phyloP scores from a whole-genome alignment of 37 sponge, comb jelly and placozoan species.

The Geodia barretti region DNA sequence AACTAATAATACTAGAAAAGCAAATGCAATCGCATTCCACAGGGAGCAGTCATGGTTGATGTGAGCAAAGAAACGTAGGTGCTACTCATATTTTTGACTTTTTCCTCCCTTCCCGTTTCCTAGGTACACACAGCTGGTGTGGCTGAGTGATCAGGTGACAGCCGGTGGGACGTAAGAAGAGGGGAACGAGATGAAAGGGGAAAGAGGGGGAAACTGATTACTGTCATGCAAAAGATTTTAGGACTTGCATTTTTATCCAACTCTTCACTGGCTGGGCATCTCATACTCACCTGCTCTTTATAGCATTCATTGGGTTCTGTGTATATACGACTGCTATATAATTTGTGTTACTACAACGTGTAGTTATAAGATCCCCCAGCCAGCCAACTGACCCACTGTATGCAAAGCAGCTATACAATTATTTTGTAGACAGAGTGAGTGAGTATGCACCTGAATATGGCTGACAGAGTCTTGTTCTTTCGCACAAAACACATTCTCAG shows the following conservation, averaged over 20 bases:
- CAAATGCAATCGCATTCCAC: no score
- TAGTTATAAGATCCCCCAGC: neutral
- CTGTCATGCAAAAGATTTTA: no score
- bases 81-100: no score
- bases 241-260: no score
- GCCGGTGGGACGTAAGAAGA: neutral
- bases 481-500: conserved; percentile 77
- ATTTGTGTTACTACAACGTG: no score
- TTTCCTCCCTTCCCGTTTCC: no score
- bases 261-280: neutral
- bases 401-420: neutral
- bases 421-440: neutral
- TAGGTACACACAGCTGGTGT: neutral
- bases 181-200: neutral
- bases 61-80: no score
- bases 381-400: neutral
- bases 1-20: no score
- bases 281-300: neutral
- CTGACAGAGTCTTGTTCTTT: conserved; percentile 88
- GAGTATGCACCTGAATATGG: conserved; percentile 63
- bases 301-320: neutral
- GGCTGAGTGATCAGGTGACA: neutral
- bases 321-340: no score
- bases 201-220: neutral
- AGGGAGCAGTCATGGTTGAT: no score